These are phyloP conservation scores for Caenorhabditis becei DNA, from an alignment of 2,888 invertebrate species.

Conservation along the genomic window DNA sequence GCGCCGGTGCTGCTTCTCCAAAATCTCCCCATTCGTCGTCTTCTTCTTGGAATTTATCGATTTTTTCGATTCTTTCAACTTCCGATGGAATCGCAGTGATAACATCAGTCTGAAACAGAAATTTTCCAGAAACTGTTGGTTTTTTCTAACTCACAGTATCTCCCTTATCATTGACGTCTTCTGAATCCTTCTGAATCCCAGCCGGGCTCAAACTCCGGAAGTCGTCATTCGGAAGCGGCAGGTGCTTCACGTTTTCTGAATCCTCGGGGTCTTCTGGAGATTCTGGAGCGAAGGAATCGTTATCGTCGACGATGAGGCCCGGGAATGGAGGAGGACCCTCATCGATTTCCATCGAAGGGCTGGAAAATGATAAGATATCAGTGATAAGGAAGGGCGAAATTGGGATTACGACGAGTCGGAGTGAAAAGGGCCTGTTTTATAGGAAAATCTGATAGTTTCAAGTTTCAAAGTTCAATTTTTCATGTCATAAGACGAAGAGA, in stretches of 20 bases:
- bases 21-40: constrained; percentile 61
- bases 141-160: constrained; percentile 20
- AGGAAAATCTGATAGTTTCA: not conserved
- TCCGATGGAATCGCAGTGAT: not conserved
- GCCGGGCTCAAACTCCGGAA: not conserved
- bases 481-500: not conserved
- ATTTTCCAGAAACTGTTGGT: too few species aligned
- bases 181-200: not conserved
- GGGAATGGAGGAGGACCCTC: constrained; percentile 56
- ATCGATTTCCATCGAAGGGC: constrained; percentile 55
- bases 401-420: too few species aligned
- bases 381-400: too few species aligned
- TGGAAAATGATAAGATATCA: not conserved
- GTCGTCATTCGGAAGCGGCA: not conserved
- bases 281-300: constrained; percentile 1
- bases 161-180: constrained; percentile 15
- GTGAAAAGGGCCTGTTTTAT: not conserved
- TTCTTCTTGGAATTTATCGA: too few species aligned
- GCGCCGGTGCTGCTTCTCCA: constrained; percentile 21
- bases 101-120: constrained; percentile 6
- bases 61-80: not conserved
- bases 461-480: not conserved
- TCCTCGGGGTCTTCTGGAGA: constrained; percentile 21
- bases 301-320: constrained; percentile 2
- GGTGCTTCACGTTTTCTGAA: constrained; percentile 9